Evolutionary conservation across 2,797 vertebrate genomes (phyloP).

Genomic region (Benthosema pterotum): DNA sequence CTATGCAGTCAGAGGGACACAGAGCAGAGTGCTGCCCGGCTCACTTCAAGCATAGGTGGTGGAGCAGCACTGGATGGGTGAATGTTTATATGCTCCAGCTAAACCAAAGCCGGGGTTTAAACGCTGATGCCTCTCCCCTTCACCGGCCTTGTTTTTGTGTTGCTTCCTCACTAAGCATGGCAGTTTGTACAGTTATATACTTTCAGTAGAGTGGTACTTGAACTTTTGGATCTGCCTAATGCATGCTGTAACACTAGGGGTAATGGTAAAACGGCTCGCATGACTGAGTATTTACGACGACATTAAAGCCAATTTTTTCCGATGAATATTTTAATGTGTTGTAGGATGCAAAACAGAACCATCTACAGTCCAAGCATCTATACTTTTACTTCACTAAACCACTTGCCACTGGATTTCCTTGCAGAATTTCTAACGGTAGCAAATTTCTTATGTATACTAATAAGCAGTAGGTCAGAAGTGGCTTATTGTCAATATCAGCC

Average conservation of each 20-base stretch:
- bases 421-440: not conserved
- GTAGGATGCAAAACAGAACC: not conserved
- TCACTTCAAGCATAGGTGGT: slow-evolving; percentile 65
- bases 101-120: slow-evolving; percentile 64
- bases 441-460: not conserved
- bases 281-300: slow-evolving; percentile 17
- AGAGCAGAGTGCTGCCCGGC: slow-evolving; percentile 57
- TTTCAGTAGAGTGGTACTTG: slow-evolving; percentile 37
- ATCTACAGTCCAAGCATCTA: not conserved
- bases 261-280: slow-evolving; percentile 12
- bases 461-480: too few relatives aligned
- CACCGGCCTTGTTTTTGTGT: slow-evolving; percentile 41
- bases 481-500: too few relatives aligned
- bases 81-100: slow-evolving; percentile 54
- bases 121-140: slow-evolving; percentile 59
- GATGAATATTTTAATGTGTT: slow-evolving; percentile 1
- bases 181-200: slow-evolving; percentile 28
- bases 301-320: not conserved
- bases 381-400: not conserved
- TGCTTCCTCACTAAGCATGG: slow-evolving; percentile 40
- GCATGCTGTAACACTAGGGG: slow-evolving; percentile 24
- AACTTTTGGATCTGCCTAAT: slow-evolving; percentile 39
- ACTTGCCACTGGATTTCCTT: not conserved
- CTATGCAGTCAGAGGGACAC: slow-evolving; percentile 46
- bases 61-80: too few relatives aligned